phyloP scores from a whole-genome alignment of 1,140 invertebrate genomes.

The Leptinotarsa defecta region DNA sequence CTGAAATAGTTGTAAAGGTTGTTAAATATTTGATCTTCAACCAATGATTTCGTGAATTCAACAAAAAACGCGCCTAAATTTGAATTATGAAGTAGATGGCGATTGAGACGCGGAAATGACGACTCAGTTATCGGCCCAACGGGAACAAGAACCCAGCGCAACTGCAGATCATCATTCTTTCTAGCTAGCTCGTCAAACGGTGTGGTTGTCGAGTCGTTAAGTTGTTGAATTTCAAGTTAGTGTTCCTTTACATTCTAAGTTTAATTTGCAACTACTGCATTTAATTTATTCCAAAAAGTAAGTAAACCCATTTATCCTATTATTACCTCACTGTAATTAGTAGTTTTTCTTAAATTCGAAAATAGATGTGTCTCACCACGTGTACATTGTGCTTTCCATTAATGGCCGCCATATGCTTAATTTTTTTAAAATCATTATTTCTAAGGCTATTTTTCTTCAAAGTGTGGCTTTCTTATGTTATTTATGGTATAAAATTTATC shows the following conservation, averaged over 20 bases:
- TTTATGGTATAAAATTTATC: conserved; percentile 7
- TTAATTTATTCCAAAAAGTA: conserved; percentile 50
- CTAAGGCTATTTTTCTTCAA: neutral
- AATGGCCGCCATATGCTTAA: conserved; percentile 55
- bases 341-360: conserved; percentile 33
- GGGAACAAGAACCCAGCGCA: conserved; percentile 39
- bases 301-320: conserved; percentile 40
- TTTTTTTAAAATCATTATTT: conserved; percentile 23
- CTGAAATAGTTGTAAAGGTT: no score
- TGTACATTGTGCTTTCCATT: conserved; percentile 45
- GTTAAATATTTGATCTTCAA: no score
- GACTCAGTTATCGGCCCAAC: no score
- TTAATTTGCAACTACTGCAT: conserved; percentile 48
- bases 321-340: conserved; percentile 18
- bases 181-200: conserved; percentile 51
- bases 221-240: conserved; percentile 42
- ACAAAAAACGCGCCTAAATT: no score
- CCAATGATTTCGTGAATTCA: no score
- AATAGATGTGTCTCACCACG: conserved; percentile 48
- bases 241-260: conserved; percentile 46
- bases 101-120: no score
- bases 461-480: conserved; percentile 1
- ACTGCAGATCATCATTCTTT: conserved; percentile 51
- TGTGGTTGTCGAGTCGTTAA: conserved; percentile 50
- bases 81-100: no score